Conservation (phyloP, 2,888 invertebrate species). For the Aquatica leii region DNA sequence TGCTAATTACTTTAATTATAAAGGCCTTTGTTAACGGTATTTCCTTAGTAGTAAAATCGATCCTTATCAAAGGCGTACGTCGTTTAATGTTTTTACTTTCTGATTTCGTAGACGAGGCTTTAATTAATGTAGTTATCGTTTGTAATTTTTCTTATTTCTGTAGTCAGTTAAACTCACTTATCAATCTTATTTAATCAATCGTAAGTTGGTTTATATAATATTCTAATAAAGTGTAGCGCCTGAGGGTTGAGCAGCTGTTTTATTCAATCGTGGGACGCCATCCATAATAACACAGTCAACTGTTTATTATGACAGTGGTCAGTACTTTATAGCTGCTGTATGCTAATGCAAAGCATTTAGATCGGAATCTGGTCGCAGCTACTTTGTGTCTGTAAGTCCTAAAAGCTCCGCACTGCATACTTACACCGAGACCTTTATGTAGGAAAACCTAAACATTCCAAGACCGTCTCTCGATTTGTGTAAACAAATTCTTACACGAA, state of each 20-base stretch:
- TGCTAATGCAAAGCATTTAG: slow-evolving; percentile 62
- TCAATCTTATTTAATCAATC: slow-evolving; percentile 47
- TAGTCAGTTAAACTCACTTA: not conserved
- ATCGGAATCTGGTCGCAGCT: slow-evolving; percentile 60
- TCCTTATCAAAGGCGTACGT: slow-evolving; percentile 7
- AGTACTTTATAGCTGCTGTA: slow-evolving; percentile 56
- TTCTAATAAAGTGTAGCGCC: slow-evolving; percentile 53
- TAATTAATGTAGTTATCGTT: slow-evolving; percentile 13
- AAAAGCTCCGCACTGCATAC: slow-evolving; percentile 4
- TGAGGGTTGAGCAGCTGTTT: slow-evolving; percentile 47
- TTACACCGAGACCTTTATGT: slow-evolving; percentile 11
- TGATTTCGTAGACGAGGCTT: slow-evolving; percentile 1
- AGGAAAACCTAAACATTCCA: slow-evolving; percentile 39
- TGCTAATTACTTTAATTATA: slow-evolving; percentile 27
- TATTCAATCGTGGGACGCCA: slow-evolving; percentile 46
- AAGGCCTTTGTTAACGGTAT: slow-evolving; percentile 20
- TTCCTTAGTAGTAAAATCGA: not conserved
- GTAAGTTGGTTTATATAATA: slow-evolving; percentile 56
- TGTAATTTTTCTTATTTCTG: slow-evolving; percentile 4
- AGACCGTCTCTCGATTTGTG: slow-evolving; percentile 37
- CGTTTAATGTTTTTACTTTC: too few species aligned
- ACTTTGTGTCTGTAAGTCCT: slow-evolving; percentile 48
- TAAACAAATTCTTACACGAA: slow-evolving; percentile 44
- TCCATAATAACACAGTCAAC: slow-evolving; percentile 50
- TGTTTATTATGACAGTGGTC: slow-evolving; percentile 48